phyloP scores from a whole-genome alignment of 2,888 invertebrate species.

The Acrocyrtus sp. region DNA sequence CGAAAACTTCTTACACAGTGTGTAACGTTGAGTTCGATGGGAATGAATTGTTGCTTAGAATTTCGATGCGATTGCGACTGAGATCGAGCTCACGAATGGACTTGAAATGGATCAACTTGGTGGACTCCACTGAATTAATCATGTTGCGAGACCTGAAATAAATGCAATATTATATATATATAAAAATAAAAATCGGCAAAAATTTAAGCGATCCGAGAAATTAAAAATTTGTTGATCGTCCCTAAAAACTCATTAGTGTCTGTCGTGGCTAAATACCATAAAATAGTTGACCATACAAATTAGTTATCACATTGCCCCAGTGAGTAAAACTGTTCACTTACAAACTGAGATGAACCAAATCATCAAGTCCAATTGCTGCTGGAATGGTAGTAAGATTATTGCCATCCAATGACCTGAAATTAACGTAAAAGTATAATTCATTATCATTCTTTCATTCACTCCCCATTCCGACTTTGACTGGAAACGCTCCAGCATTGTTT shows the following conservation, averaged over 20 bases:
- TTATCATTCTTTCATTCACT: too few relatives aligned
- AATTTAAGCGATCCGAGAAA: too few relatives aligned
- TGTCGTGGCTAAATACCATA: too few relatives aligned
- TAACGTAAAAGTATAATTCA: slow-evolving; percentile 34
- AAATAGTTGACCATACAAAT: too few relatives aligned
- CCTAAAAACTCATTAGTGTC: too few relatives aligned
- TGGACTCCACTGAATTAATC: slow-evolving; percentile 52
- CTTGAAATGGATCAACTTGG: slow-evolving; percentile 63
- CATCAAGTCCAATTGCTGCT: slow-evolving; percentile 65
- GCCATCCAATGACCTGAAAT: slow-evolving; percentile 70
- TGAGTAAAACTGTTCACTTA: too few relatives aligned
- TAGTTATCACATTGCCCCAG: too few relatives aligned
- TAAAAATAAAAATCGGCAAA: too few relatives aligned
- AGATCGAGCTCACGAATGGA: slow-evolving; percentile 67
- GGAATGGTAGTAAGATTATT: slow-evolving; percentile 72
- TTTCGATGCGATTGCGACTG: slow-evolving; percentile 67
- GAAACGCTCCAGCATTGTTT: too few relatives aligned
- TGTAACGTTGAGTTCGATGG: slow-evolving; percentile 60
- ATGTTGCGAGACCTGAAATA: slow-evolving; percentile 55
- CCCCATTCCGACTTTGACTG: background rate
- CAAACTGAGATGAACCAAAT: slow-evolving; percentile 69
- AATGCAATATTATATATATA: too few relatives aligned
- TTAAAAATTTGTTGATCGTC: too few relatives aligned
- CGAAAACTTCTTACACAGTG: slow-evolving; percentile 69
- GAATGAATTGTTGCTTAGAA: slow-evolving; percentile 65